Conservation (phyloP, 2,797 vertebrate species). For the Corythornis leucogaster region DNA sequence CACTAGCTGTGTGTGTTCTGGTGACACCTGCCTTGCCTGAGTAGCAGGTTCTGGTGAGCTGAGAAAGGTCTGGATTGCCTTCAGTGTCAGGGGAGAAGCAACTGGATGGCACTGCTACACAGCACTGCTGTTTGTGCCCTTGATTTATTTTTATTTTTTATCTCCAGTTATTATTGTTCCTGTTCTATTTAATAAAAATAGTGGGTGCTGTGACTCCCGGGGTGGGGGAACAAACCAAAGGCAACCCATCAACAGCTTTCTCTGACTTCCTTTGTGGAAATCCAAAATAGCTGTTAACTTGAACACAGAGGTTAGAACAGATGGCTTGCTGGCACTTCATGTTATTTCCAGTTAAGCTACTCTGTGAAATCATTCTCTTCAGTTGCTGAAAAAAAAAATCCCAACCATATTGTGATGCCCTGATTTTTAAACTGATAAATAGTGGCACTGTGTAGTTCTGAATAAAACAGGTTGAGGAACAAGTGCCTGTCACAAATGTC, state of each 20-base stretch:
- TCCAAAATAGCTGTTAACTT: slow-evolving; percentile 5
- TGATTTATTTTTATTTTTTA: neutral
- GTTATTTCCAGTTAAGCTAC: slow-evolving; percentile 26
- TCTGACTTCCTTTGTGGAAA: slow-evolving; percentile 6
- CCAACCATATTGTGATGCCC: neutral
- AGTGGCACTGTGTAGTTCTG: neutral
- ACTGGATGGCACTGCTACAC: neutral
- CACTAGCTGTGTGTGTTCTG: rapidly evolving
- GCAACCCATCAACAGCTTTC: neutral
- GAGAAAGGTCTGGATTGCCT: neutral
- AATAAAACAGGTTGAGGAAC: neutral
- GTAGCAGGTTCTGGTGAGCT: neutral
- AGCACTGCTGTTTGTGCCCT: neutral
- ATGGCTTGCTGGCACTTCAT: slow-evolving; percentile 13
- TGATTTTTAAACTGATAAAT: slow-evolving; percentile 1
- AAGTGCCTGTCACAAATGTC: neutral
- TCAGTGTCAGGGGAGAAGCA: neutral
- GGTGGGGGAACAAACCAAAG: rapidly evolving
- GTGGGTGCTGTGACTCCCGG: neutral
- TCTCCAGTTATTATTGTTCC: neutral
- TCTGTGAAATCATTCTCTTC: neutral
- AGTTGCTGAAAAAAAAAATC: slow-evolving; percentile 11
- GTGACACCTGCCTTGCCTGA: neutral
- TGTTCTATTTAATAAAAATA: neutral
- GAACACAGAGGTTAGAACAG: slow-evolving; percentile 38